A percentile compares a stretch with the other conserved stretches of the same genome.
Evolutionary conservation across 2,797 vertebrate species (phyloP).

Genomic region (Sardinella longiceps): DNA sequence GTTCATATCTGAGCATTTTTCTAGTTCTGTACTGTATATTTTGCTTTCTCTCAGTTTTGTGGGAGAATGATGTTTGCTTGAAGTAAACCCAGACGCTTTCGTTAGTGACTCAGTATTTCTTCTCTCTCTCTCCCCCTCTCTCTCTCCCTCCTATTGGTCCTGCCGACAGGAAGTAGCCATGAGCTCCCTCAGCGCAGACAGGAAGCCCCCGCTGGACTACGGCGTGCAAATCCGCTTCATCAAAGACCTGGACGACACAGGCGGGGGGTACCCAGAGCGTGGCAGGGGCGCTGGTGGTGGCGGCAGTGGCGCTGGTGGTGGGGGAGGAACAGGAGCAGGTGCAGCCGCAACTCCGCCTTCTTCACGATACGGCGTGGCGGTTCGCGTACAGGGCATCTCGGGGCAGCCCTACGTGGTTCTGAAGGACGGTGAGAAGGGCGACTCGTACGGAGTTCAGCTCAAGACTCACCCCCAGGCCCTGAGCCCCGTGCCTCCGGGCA

Average conservation of each 20-base stretch:
- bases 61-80: too few species aligned
- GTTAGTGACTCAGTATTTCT: conserved; percentile 26
- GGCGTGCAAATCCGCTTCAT: conserved; percentile 98
- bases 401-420: conserved; percentile 95
- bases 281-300: conserved; percentile 58
- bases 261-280: conserved; percentile 68
- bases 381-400: conserved; percentile 92
- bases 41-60: too few species aligned
- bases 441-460: conserved; percentile 92
- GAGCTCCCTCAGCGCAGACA: conserved; percentile 77
- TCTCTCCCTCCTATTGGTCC: conserved; percentile 50
- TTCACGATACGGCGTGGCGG: conserved; percentile 87
- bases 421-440: conserved; percentile 89
- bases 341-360: conserved; percentile 54
- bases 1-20: too few species aligned
- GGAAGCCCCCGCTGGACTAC: conserved; percentile 83
- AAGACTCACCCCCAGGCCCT: conserved; percentile 66
- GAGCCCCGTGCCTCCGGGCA: conserved; percentile 31
- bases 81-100: background rate
- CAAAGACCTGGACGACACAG: conserved; percentile 80
- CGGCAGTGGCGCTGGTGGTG: conserved; percentile 27
- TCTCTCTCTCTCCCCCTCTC: background rate
- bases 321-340: background rate
- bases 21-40: too few species aligned
- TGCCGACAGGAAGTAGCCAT: conserved; percentile 64